These are phyloP conservation scores for Apodemus speciosus DNA, from an alignment of 2,113 vertebrate genomes.

Conservation along the genomic window DNA sequence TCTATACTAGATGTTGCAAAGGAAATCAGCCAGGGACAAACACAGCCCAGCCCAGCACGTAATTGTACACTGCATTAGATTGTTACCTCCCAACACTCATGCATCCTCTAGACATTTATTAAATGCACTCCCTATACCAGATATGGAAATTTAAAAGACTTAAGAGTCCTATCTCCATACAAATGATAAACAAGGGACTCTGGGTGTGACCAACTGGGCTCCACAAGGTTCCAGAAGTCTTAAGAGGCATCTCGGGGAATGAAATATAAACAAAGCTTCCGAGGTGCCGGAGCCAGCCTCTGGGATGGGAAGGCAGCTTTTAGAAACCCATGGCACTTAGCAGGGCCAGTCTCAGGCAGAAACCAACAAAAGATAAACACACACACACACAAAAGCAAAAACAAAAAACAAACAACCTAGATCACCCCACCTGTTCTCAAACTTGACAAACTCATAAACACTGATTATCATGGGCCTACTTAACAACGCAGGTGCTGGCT, in stretches of 20 bases:
- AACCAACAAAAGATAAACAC: neutral
- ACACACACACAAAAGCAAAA: neutral
- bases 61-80: accelerated
- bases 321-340: neutral
- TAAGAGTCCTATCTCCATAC: neutral
- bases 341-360: neutral
- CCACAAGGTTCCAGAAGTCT: slow-evolving; percentile 45
- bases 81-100: accelerated
- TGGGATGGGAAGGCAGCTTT: neutral
- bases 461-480: neutral
- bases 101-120: neutral
- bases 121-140: neutral
- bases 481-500: neutral
- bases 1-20: neutral
- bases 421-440: neutral
- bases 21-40: neutral
- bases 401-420: no score
- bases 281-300: neutral
- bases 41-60: neutral
- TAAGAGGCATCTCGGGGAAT: neutral
- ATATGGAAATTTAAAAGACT: neutral
- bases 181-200: neutral
- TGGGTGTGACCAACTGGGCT: neutral
- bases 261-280: neutral
- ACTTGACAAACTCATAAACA: neutral